Evolutionary conservation across 92 coral and sea anemone genomes (phyloP).

Genomic region (Epizoanthus stellaris): DNA sequence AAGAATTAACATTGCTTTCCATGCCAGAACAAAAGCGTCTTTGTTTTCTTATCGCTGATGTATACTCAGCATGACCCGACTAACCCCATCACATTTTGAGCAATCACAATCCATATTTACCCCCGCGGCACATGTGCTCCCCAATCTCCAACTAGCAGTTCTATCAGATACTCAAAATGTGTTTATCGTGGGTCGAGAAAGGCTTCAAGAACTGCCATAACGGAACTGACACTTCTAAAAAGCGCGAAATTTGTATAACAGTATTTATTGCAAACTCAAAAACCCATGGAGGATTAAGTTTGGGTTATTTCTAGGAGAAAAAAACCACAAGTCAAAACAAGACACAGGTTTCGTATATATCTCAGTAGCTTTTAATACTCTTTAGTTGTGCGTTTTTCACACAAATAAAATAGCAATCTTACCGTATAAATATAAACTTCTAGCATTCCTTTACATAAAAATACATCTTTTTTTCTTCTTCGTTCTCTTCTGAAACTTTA

Average conservation of each 20-base stretch:
- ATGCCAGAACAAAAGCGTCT: slow-evolving; percentile 15
- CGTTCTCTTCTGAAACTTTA: slow-evolving; percentile 47
- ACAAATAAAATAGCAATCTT: slow-evolving; percentile 63
- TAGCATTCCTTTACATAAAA: slow-evolving; percentile 81
- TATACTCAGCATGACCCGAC: slow-evolving; percentile 6
- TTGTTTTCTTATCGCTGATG: slow-evolving; percentile 9
- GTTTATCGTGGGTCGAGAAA: neutral
- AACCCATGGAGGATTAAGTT: too few species aligned
- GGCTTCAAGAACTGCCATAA: neutral
- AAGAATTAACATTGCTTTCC: slow-evolving; percentile 1
- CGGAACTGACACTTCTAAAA: slow-evolving; percentile 19
- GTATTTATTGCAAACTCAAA: neutral
- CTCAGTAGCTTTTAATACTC: slow-evolving; percentile 41
- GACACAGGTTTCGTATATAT: neutral
- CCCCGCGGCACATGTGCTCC: slow-evolving; percentile 23
- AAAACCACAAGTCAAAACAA: neutral
- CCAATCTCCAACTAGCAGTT: neutral
- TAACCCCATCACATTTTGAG: slow-evolving; percentile 30
- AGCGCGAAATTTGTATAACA: neutral
- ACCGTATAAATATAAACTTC: slow-evolving; percentile 67
- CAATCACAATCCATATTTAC: slow-evolving; percentile 9
- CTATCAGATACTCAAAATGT: neutral
- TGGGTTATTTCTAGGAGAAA: too few species aligned
- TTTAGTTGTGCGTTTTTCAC: slow-evolving; percentile 47
- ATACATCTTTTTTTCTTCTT: slow-evolving; percentile 76